phyloP scores from a whole-genome alignment of 2,888 invertebrate genomes.

The Seira sanloemensis region DNA sequence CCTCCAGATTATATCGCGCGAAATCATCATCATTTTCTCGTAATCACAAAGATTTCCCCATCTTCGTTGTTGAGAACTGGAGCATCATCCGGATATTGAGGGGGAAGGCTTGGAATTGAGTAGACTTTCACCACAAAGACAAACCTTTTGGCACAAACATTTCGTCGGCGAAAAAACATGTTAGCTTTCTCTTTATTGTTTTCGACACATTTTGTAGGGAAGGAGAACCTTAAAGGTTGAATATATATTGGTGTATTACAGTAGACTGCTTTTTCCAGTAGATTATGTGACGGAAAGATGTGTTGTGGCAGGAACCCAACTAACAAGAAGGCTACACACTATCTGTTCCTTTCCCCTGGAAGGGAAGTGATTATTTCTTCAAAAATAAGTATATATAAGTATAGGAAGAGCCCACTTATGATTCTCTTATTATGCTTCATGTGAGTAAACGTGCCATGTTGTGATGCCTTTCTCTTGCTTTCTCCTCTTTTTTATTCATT shows the following conservation, averaged over 20 bases:
- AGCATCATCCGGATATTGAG: too few species aligned
- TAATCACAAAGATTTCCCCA: not conserved
- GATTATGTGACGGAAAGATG: constrained; percentile 52
- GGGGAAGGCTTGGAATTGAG: not conserved
- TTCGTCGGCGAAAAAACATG: constrained; percentile 23
- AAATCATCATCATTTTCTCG: not conserved
- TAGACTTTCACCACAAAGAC: constrained; percentile 46
- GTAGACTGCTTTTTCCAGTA: not conserved
- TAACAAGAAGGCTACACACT: constrained; percentile 52
- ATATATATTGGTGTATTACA: not conserved
- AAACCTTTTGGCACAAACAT: constrained; percentile 51
- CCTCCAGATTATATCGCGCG: not conserved
- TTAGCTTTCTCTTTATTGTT: constrained; percentile 22
- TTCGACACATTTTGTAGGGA: constrained; percentile 21
- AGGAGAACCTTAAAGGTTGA: constrained; percentile 25
- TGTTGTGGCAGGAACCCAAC: constrained; percentile 56
- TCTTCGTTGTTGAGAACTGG: too few species aligned
- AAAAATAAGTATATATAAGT: too few species aligned
- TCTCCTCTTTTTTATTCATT: constrained; percentile 35
- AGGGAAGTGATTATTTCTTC: constrained; percentile 54
- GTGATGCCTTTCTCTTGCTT: not conserved
- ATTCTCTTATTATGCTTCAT: constrained; percentile 4
- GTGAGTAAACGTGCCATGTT: not conserved
- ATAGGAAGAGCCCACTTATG: not conserved
- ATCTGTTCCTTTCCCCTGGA: constrained; percentile 48